Percentiles rank a stretch among this genome's conserved stretches.
phyloP scores from a whole-genome alignment of 2,888 invertebrate genomes.

The Apoderus coryli region DNA sequence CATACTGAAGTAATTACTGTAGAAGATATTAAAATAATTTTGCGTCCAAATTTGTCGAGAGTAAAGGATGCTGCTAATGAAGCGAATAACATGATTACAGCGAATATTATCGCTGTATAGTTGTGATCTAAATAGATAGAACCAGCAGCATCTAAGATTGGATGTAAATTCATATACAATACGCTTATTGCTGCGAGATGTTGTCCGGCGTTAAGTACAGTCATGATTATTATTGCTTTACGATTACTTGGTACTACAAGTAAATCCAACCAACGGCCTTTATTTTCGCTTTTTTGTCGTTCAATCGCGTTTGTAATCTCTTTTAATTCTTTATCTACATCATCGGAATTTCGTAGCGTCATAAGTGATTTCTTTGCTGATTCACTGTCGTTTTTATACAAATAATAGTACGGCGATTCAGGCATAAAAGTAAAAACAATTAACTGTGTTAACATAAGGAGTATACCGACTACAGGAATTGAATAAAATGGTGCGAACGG shows the following conservation, averaged over 20 bases:
- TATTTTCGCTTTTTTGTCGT: constrained; percentile 25
- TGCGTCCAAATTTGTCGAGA: constrained; percentile 28
- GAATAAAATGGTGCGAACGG: constrained; percentile 21
- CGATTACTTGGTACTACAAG: constrained; percentile 27
- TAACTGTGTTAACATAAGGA: constrained; percentile 24
- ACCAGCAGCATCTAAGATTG: constrained; percentile 26
- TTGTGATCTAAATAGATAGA: constrained; percentile 24
- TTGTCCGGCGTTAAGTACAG: constrained; percentile 27
- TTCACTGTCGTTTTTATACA: constrained; percentile 24
- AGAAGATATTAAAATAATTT: constrained; percentile 25
- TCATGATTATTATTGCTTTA: constrained; percentile 28
- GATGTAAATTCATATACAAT: constrained; percentile 30
- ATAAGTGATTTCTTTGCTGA: constrained; percentile 24
- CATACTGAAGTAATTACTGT: constrained; percentile 26
- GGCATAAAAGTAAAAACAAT: constrained; percentile 28
- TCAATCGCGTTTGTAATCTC: constrained; percentile 26
- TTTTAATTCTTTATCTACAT: constrained; percentile 26
- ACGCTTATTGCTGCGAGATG: constrained; percentile 30
- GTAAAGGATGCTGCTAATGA: constrained; percentile 24
- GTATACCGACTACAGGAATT: constrained; percentile 19
- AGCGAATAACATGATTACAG: constrained; percentile 26
- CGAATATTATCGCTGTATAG: constrained; percentile 27
- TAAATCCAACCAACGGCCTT: constrained; percentile 26
- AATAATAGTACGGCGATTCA: constrained; percentile 27
- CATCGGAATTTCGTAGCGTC: constrained; percentile 20